Evolutionary conservation across 2,113 vertebrate genomes (phyloP), one percentile per base, ranked within the genome.

Genomic region (Eptatretus burgeri): DNA sequence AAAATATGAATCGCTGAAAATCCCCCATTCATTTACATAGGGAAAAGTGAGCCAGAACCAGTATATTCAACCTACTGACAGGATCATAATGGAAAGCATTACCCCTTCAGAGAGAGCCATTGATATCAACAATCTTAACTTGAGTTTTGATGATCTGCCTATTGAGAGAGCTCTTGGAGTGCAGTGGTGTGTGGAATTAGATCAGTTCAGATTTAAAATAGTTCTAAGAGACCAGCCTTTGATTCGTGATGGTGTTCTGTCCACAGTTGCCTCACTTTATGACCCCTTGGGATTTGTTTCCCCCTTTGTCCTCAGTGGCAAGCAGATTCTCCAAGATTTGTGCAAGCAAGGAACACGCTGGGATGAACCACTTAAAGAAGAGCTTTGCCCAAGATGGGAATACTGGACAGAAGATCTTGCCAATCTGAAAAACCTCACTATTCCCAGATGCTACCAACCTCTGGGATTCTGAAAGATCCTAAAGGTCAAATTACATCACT

Each of bases 261-360:
- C 65, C 5, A 20, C 62, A 2, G 64, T 69, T 5, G 63, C 51
- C 16, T 69, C 68, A 5, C 13, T 64, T 1, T 67, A 17, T 53
- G 66, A 66, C 49, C 66, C 66, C 27, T 51, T 69, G 5, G 66
- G 68, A 16, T 18, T 67, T 5, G 8, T 69, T 11, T 62, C 66
- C 18, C 66, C 66, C 8, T 13, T 50, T 10, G 64, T 49, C 12
- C 9, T 68, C 13, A 50, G 11, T 52, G 67, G 27, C 9, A 66
- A 63, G 10, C 16, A 2, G n/a, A 51, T 69, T 19, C 16, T 69
- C 13, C 51, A 66, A 14, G 64, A 68, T 10, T 62, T 68, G 2
- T 69, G 67, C 27, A 41, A 7, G 27, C 27, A 41, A 41, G 7
- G 27, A 41, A 41, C 27, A 41, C 3, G 27, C 27, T 41, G 27